Percentiles rank a stretch among this genome's conserved stretches.
phyloP scores from a whole-genome alignment of 2,113 vertebrate species.

The Butorides virescens region DNA sequence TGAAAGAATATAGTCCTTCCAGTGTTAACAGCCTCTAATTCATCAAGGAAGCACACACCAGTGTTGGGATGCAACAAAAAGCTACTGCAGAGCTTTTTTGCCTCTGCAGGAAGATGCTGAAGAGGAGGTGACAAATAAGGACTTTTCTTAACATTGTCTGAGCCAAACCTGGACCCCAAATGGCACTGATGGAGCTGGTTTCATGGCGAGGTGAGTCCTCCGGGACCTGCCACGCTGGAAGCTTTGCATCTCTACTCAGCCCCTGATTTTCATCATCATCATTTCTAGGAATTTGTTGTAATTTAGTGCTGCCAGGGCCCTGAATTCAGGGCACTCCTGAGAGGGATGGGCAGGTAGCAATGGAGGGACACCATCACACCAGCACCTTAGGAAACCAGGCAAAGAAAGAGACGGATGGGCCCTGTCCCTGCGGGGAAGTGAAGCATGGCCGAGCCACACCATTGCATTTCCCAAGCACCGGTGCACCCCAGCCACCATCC shows the following conservation, averaged over 20 bases:
- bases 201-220: background rate
- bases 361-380: background rate
- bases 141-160: background rate
- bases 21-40: background rate
- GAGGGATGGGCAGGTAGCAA: accelerated
- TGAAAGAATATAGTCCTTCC: background rate
- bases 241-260: background rate
- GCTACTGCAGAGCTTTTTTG: background rate
- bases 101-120: background rate
- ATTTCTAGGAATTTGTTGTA: background rate
- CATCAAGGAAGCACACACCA: background rate
- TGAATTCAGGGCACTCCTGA: background rate
- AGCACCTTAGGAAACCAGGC: background rate
- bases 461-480: background rate
- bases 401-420: background rate
- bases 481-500: too few species aligned
- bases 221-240: background rate
- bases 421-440: background rate
- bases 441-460: background rate
- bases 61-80: background rate
- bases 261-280: background rate
- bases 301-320: background rate
- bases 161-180: background rate
- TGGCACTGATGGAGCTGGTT: background rate
- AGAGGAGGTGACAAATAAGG: background rate